Percentiles rank a stretch among this genome's conserved stretches.
phyloP scores from a whole-genome alignment of 2,888 invertebrate genomes.

The Ophion slaviceki region DNA sequence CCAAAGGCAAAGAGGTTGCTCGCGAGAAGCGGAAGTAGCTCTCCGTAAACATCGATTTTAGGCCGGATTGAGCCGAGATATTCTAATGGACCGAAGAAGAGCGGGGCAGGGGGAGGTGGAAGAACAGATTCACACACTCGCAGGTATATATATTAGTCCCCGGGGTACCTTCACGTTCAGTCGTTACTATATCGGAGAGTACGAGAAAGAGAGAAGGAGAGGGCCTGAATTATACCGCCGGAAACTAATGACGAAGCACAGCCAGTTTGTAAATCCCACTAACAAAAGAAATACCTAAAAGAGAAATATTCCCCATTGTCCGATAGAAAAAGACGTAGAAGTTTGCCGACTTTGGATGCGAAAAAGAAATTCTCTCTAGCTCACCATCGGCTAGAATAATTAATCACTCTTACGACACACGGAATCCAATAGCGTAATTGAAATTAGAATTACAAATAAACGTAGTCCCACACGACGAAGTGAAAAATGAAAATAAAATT shows the following conservation, averaged over 20 bases:
- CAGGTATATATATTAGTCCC: constrained; percentile 71
- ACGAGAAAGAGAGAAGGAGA: constrained; percentile 67
- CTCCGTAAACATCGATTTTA: constrained; percentile 74
- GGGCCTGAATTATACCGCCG: constrained; percentile 75
- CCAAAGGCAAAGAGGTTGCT: constrained; percentile 24
- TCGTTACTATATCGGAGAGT: constrained; percentile 59
- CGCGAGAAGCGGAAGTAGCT: constrained; percentile 52
- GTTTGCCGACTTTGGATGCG: neutral
- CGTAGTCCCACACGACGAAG: too few species aligned
- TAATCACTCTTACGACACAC: neutral
- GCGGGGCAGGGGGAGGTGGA: constrained; percentile 1
- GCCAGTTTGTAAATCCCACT: constrained; percentile 69
- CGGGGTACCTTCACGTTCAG: constrained; percentile 74
- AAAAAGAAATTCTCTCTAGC: neutral
- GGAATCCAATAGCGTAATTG: neutral
- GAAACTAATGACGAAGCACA: constrained; percentile 76
- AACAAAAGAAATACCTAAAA: constrained; percentile 66
- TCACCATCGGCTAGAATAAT: constrained; percentile 7
- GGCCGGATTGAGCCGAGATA: constrained; percentile 79
- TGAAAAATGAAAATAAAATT: too few species aligned
- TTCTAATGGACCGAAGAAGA: constrained; percentile 79
- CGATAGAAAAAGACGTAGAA: constrained; percentile 66
- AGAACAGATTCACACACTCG: constrained; percentile 15
- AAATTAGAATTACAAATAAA: neutral
- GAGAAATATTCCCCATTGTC: constrained; percentile 72